Evolutionary conservation across 2,113 vertebrate species (phyloP), one percentile per base, ranked within the genome.

Genomic region (Salvelinus fontinalis): DNA sequence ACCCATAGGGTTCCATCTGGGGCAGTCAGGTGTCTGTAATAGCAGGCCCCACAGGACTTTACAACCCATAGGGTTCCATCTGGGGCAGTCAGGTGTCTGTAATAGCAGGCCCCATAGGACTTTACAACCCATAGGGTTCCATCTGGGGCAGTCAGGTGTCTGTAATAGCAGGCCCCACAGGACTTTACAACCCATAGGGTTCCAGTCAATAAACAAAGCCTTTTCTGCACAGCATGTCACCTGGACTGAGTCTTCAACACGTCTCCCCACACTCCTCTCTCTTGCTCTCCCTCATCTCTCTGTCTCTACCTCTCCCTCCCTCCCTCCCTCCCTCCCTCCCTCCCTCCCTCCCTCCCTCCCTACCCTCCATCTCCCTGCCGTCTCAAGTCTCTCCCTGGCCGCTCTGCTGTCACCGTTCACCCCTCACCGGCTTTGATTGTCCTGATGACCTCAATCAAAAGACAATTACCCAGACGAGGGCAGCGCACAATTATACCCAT

Each of bases 391-490:
- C 80, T 79, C 83, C 89, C 59, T 62, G 87, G 77, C 14, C 4
- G 20, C 20, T 89, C 81, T 74, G 82, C 81, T 73, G 66, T 90
- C 89, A 91, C 93, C 95, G 85, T 95, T 92, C 91, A 89, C 93
- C 91, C 93, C 92, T 93, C 85, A 81, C 84, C 89, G 84, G 87
- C 92, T 95, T 90, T 96, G 95, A 98, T 95, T 97, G 94, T 95
- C 94, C 92, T 89, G 93, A 95, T 97, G 97, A 98, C 97, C 97
- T 96, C 97, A 98, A 97, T 98, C 97, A 97, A 96, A 96, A 96
- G 95, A 92, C 94, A 98, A 97, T 98, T 97, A 97, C 95, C 92
- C 90, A 91, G 90, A 89, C 71, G 81, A 93, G 92, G 92, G 93
- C 91, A 81, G 90, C 90, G 93, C 91, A 92, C 95, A 96, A 96